Evolutionary conservation across 2,113 vertebrate genomes (phyloP), one percentile per base, ranked within the genome.

Genomic region (Apeltes quadracus): DNA sequence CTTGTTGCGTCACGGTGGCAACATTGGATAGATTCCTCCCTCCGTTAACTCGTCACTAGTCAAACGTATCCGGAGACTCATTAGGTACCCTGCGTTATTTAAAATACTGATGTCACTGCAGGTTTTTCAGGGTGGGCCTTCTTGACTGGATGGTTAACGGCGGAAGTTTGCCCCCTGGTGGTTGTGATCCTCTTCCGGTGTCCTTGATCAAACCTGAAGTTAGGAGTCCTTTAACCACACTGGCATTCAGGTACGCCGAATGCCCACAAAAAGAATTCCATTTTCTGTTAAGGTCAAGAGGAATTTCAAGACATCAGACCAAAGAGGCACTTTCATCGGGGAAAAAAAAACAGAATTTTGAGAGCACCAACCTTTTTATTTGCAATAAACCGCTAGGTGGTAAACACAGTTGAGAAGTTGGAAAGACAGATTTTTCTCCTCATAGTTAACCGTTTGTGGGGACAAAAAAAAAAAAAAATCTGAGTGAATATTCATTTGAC

Each of bases 81-180:
- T 58, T 78, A 70, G 61, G 25, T 32, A 61, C 16, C 54, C 43
- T 67, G 72, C 34, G 68, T 81, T 88, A 84, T 78, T 78, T 76
- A 69, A 64, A 90, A 84, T 63, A 84, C 76, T 88, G 86, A 89
- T 89, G 88, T 87, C 86, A 90, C 75, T 92, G 85, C 86, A 91
- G 89, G 78, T 85, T 88, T 85, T 88, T 89, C 73, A 78, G 89
- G 85, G 78, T 86, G 86, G 83, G 76, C 87, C 82, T 62, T 53
- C 48, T 43, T 29, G 1, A 43, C 25, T 15, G 11, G 25, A 8
- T 53, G 53, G 72, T 84, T 72, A 72, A 89, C 76, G 86, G 85
- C 77, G 76, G 25, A 91, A 92, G 90, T 80, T 81, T 92, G 93
- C 93, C 93, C 85, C 84, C 93, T 93, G 75, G 87, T 92, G 92